phyloP scores from a whole-genome alignment of 2,797 vertebrate species.

The Coreius guichenoti region DNA sequence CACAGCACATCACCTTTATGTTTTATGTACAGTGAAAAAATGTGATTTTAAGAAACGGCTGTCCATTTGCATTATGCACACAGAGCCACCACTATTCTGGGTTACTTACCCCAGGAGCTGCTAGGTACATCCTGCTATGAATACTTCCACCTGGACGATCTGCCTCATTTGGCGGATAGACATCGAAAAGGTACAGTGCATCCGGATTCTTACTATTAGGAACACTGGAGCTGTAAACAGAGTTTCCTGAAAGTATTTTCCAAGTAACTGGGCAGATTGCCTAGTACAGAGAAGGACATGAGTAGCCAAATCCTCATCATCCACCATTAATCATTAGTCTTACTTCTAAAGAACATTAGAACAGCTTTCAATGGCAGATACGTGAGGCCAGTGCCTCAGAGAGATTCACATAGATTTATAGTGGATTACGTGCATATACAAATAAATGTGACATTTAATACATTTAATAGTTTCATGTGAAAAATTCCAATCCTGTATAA shows the following conservation, averaged over 20 bases:
- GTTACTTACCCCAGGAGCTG: constrained; percentile 94
- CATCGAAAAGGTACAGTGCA: constrained; percentile 86
- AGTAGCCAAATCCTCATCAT: constrained; percentile 17
- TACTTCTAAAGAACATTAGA: constrained; percentile 18
- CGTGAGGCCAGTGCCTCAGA: background rate
- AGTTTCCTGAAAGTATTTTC: constrained; percentile 15
- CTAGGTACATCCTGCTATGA: constrained; percentile 96
- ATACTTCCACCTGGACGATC: constrained; percentile 95
- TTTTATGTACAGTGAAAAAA: background rate
- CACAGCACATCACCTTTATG: background rate
- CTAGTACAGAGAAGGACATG: background rate
- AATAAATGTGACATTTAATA: background rate
- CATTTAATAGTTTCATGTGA: background rate
- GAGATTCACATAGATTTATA: background rate
- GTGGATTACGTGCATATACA: background rate
- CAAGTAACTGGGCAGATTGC: constrained; percentile 5
- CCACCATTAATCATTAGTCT: constrained; percentile 18
- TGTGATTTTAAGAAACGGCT: background rate
- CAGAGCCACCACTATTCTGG: constrained; percentile 92
- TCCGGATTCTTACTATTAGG: background rate
- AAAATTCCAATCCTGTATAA: background rate
- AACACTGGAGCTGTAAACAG: background rate
- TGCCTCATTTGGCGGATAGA: constrained; percentile 87
- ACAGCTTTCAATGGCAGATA: constrained; percentile 22
- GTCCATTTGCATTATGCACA: constrained; percentile 20